Base-by-base conservation (phyloP, 1,140 invertebrate species). In the Campoletis sonorensis region DNA sequence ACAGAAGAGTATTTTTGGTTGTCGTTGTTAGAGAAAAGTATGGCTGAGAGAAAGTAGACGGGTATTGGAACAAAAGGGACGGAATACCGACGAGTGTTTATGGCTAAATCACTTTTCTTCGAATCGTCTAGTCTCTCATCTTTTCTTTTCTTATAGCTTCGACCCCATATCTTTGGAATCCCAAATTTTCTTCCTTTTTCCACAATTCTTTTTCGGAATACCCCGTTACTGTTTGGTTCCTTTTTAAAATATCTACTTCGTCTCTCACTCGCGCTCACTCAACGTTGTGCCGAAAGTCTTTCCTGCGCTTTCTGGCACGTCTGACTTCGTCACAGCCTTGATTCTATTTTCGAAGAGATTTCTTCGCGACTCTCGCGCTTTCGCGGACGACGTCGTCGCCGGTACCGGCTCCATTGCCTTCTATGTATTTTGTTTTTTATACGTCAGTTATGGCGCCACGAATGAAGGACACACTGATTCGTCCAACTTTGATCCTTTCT, bases 31-130 rank as follows among this genome's bases (percentile, higher is more conserved):
- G 51, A 54, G 26, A 40, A 77, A 64, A 61, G 54, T 54, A 54
- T 26, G 73, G 33, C 26, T 54, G 45, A 23, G 49, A 75, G 23
- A 49, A 27, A 21, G n/a, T 23, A 40, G 61, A 64, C 54, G 13
- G 30, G 30, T 13, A 45, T 8, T 40, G 70, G 26, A 11, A 54
- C 23, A 79, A 21, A 64, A 70, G 27, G 27, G 67, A 70, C 4
- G 30, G 13, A 70, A 30, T 58, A 18, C 54, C 54, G 77, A 51
- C 81, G 81, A 80, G 81, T 85, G 83, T 87, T 86, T 86, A 85
- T 83, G 85, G 82, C 45, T 84, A 85, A 88, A 88, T 88, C 87
- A 88, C 84, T 87, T 87, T 87, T 86, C 79, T 87, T 81, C 82
- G 81, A 79, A 83, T 80, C 82, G 68, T 79, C 40, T 68, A 4